phyloP scores from a whole-genome alignment of 2,113 vertebrate genomes.

The Gnathonemus echidnorhynchus region DNA sequence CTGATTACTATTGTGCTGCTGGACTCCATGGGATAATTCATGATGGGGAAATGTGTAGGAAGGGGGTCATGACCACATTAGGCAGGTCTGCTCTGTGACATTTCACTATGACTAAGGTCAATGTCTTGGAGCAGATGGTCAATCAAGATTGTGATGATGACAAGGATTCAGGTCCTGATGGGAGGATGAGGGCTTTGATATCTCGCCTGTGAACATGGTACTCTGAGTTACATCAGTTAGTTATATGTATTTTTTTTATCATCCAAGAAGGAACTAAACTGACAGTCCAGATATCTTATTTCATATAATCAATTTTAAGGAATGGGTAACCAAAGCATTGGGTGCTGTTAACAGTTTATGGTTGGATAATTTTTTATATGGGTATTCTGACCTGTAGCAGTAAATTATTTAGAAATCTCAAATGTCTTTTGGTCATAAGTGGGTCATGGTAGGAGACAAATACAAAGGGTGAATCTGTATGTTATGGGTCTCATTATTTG shows the following conservation, averaged over 20 bases:
- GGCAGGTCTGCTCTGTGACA: neutral
- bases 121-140: neutral
- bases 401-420: neutral
- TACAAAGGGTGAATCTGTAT: neutral
- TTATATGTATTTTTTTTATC: neutral
- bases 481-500: neutral
- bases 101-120: neutral
- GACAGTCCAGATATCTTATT: neutral
- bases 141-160: neutral
- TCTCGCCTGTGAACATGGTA: neutral
- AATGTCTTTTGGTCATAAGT: neutral
- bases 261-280: neutral
- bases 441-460: neutral
- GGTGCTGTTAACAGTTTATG: neutral
- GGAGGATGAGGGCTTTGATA: neutral
- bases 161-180: neutral
- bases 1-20: neutral
- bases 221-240: neutral
- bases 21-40: neutral
- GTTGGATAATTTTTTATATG: neutral
- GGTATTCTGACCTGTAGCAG: neutral
- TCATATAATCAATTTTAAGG: neutral
- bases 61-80: neutral
- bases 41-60: neutral
- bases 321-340: neutral